Conservation (phyloP, 2,797 vertebrate genomes). For the Artibeus jamaicensis region DNA sequence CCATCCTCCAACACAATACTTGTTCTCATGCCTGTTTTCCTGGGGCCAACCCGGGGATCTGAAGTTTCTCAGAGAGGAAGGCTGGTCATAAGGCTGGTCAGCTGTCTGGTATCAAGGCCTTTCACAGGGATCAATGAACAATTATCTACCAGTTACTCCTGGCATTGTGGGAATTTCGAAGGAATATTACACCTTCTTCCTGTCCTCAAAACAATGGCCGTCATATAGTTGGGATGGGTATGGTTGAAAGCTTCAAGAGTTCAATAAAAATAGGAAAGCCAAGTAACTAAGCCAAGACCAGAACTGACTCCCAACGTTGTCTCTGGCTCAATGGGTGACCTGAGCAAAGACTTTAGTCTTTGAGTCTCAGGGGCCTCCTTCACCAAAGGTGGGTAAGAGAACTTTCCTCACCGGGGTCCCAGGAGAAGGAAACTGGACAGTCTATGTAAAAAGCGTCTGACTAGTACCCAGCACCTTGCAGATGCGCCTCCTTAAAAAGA, state of each 20-base stretch:
- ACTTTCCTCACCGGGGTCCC: background rate
- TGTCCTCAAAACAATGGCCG: background rate
- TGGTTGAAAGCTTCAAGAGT: conserved; percentile 10
- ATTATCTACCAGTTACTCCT: conserved; percentile 31
- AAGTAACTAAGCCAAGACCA: background rate
- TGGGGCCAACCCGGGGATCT: conserved; percentile 50
- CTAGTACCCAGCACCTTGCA: background rate
- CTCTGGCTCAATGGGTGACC: background rate
- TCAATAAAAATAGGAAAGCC: background rate
- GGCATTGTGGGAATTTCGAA: background rate
- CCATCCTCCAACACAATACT: conserved; percentile 49
- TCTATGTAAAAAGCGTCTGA: background rate
- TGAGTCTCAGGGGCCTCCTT: background rate
- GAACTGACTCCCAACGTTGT: background rate
- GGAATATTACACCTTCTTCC: background rate
- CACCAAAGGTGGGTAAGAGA: background rate
- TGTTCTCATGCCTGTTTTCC: conserved; percentile 20
- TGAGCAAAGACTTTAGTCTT: background rate
- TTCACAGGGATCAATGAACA: background rate
- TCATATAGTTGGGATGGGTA: background rate
- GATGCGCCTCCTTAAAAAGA: background rate
- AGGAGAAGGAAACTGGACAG: background rate
- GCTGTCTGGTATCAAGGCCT: conserved; percentile 18
- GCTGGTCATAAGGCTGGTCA: conserved; percentile 41
- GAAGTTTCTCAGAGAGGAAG: conserved; percentile 45